phyloP scores from a whole-genome alignment of 2,888 invertebrate genomes.

The Cordilura impudica region DNA sequence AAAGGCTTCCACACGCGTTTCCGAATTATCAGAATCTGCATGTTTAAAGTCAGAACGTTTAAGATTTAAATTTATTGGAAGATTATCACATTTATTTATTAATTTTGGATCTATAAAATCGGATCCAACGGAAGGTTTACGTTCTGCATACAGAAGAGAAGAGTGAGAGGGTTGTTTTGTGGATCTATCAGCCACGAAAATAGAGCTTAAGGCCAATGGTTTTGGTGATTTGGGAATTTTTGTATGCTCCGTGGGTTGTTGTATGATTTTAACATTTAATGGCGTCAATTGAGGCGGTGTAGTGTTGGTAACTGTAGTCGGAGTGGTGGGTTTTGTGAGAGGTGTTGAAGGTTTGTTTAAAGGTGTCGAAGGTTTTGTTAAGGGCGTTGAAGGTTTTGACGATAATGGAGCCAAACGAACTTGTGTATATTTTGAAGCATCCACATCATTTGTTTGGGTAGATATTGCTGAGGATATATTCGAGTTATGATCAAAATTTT shows the following conservation, averaged over 20 bases:
- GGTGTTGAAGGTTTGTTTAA: constrained; percentile 38
- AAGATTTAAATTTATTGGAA: constrained; percentile 78
- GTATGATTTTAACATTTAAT: constrained; percentile 1
- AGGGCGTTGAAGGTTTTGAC: constrained; percentile 44
- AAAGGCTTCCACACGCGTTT: constrained; percentile 50
- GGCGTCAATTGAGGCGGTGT: background rate
- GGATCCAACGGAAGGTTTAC: constrained; percentile 35
- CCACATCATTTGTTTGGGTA: background rate
- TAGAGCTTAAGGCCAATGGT: constrained; percentile 46
- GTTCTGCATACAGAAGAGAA: constrained; percentile 38
- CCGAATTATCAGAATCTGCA: constrained; percentile 51
- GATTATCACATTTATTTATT: constrained; percentile 85
- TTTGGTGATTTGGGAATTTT: constrained; percentile 38
- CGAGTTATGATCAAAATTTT: constrained; percentile 10
- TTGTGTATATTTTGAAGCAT: constrained; percentile 43
- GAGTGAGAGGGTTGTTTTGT: background rate
- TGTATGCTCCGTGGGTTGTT: background rate
- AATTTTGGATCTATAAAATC: constrained; percentile 81
- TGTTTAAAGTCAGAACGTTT: constrained; percentile 50
- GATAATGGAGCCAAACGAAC: constrained; percentile 67
- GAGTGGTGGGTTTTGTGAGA: constrained; percentile 33
- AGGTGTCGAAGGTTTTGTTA: constrained; percentile 8
- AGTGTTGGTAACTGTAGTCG: constrained; percentile 6
- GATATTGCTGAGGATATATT: background rate
- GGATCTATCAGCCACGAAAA: constrained; percentile 18